Evolutionary conservation across 2,113 vertebrate species (phyloP).

Genomic region (Cochlearius cochlearius): DNA sequence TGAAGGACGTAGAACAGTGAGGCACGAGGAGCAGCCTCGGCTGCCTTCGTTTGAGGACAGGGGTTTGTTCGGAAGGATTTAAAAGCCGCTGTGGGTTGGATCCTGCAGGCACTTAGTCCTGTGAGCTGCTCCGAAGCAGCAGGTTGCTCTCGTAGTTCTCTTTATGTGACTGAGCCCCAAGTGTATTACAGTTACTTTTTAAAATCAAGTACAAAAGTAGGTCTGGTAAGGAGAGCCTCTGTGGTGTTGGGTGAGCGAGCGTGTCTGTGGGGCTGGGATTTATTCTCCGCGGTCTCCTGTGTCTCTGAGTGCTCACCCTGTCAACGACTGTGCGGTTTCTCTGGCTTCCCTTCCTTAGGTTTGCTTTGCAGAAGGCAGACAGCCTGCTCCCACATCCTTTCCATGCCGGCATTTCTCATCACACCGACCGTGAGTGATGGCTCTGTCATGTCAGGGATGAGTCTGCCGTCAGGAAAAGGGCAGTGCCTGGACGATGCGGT

Average conservation of each 20-base stretch:
- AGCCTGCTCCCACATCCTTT: neutral
- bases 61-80: neutral
- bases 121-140: neutral
- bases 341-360: neutral
- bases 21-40: neutral
- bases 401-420: too few species aligned
- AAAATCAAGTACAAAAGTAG: neutral
- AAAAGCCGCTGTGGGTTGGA: neutral
- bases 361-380: neutral
- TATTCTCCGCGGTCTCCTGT: rapidly evolving
- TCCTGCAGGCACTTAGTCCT: neutral
- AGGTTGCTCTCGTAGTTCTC: neutral
- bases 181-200: neutral
- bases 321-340: rapidly evolving
- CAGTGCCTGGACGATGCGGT: neutral
- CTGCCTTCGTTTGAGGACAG: neutral
- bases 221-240: neutral
- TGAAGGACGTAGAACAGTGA: constrained; percentile 46
- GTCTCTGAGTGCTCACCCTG: neutral
- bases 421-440: rapidly evolving
- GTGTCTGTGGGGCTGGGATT: neutral
- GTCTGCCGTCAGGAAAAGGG: neutral
- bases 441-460: rapidly evolving
- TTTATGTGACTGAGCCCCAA: too few species aligned
- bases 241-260: too few species aligned